Base-by-base conservation (phyloP, 2,113 vertebrate genomes). In the Crypturellus undulatus region DNA sequence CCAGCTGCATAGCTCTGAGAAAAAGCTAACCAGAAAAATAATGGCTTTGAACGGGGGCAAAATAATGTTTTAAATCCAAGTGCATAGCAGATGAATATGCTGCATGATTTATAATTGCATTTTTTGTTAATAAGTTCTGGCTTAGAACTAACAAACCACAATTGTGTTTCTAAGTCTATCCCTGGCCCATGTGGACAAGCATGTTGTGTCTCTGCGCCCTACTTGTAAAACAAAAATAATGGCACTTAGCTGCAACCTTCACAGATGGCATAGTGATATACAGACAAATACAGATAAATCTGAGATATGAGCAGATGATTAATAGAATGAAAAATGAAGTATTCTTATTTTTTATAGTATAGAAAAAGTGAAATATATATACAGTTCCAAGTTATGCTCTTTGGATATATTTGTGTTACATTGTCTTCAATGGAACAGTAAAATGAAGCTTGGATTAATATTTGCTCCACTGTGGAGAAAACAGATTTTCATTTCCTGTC, bases 21-120 rank as follows among this genome's bases (percentile, higher is more conserved):
- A 93, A 94, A 95, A 96, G 54, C 62, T 91, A 96, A 64, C 78
- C 89, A 83, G 89, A 95, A 90, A 90, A 80, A 65, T 72, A 76
- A 87, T 54, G 32, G 81, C 81, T 92, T 73, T 93, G 84, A 94
- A 92, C 47, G 42, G 52, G 34, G 83, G 92, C 32, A 72, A 90
- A 95, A 76, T 52, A 59, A 40, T 15, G 21, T 60, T 86, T 90
- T 64, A 87, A 84, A 90, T 79, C 49, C 47, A 76, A 75, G 40
- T 78, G 69, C 65, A 30, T 42, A 25, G 65, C 34, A 79, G 80
- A 67, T 89, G 43, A 93, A 80, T 60, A 75, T 36, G 47, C 51
- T 85, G 56, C 69, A 38, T 38, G 34, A 19, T 62, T 58, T 62
- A 71, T 54, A 52, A 54, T 54, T 54, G 47, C 32, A 42, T 88